These are phyloP conservation scores for Drosophila willistoni DNA, from an alignment of 1,140 invertebrate species.

Conservation along the genomic window DNA sequence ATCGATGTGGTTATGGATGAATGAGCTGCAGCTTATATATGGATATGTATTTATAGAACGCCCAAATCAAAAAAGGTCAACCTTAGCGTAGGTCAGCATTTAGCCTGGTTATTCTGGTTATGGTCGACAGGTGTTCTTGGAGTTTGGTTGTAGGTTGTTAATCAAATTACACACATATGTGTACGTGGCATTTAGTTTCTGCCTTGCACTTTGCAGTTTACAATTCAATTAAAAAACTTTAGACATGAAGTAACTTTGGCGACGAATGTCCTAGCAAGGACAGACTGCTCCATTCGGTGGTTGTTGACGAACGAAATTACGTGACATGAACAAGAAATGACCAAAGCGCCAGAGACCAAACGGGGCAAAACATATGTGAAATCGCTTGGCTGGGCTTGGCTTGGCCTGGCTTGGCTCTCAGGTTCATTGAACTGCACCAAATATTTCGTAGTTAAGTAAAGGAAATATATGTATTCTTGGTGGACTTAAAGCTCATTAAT, in stretches of 20 bases:
- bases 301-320: constrained; percentile 63
- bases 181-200: constrained; percentile 44
- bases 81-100: neutral
- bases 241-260: constrained; percentile 38
- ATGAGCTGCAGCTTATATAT: constrained; percentile 20
- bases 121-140: neutral
- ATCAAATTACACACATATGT: constrained; percentile 39
- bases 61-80: constrained; percentile 59
- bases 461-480: too few species aligned
- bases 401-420: neutral
- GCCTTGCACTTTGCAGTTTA: constrained; percentile 50
- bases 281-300: constrained; percentile 34
- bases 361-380: constrained; percentile 5
- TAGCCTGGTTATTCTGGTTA: too few species aligned
- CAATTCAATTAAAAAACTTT: constrained; percentile 77
- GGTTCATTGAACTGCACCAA: constrained; percentile 15
- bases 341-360: constrained; percentile 7
- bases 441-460: neutral
- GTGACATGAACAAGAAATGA: constrained; percentile 55
- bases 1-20: constrained; percentile 38
- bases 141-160: constrained; percentile 24
- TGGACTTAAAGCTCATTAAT: neutral
- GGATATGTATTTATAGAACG: neutral
- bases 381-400: neutral
- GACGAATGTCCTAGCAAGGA: constrained; percentile 14